A percentile compares a stretch with the other conserved stretches of the same genome.
Conservation (phyloP, 2,113 vertebrate species). For the Silurus meridionalis region DNA sequence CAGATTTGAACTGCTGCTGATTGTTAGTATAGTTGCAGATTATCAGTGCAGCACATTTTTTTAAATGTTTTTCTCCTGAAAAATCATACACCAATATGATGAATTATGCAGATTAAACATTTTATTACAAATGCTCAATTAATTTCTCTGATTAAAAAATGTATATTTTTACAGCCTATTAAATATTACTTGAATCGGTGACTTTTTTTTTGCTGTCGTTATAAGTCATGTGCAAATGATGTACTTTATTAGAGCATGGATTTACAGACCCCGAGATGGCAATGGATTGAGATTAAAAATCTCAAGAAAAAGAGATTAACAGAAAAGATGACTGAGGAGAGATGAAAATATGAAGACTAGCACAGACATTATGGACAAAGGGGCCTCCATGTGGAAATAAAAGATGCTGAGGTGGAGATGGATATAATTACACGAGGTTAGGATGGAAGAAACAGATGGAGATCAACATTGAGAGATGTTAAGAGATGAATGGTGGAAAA, state of each 20-base stretch:
- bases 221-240: background rate
- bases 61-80: no score
- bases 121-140: background rate
- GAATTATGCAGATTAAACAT: background rate
- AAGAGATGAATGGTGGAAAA: background rate
- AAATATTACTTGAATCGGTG: background rate
- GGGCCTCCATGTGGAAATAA: background rate
- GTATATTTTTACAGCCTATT: background rate
- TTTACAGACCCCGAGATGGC: background rate
- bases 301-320: background rate
- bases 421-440: no score
- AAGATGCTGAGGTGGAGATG: background rate
- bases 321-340: background rate
- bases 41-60: background rate
- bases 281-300: background rate
- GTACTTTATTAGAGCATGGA: background rate
- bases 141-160: background rate
- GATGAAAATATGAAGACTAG: background rate
- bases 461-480: background rate
- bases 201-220: background rate
- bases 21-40: background rate
- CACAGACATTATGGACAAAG: background rate
- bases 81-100: background rate
- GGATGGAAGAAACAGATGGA: background rate
- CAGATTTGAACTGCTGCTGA: conserved; percentile 7